Conservation (phyloP, 2,113 vertebrate genomes). For the Misgurnus mizolepis region DNA sequence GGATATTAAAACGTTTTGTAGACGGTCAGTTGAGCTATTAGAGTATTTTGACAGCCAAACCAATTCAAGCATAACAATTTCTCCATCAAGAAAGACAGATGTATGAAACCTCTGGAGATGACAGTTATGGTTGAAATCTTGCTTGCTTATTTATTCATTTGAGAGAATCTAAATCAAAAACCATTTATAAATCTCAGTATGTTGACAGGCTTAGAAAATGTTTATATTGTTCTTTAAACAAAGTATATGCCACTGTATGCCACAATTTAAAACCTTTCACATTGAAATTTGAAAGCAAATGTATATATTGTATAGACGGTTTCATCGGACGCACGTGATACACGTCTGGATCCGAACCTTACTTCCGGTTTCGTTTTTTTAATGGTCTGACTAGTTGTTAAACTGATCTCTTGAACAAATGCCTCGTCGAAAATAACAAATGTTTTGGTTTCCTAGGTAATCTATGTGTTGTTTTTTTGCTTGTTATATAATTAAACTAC, state of each 20-base stretch:
- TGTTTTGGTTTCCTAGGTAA: too few relatives aligned
- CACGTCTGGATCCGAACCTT: too few relatives aligned
- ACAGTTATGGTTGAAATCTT: neutral
- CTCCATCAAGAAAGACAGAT: neutral
- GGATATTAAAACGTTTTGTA: neutral
- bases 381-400: too few relatives aligned
- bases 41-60: neutral
- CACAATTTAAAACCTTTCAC: neutral
- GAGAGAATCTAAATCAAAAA: neutral
- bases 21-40: neutral
- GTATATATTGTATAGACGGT: too few relatives aligned
- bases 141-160: neutral
- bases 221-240: neutral
- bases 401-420: too few relatives aligned
- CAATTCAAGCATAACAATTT: neutral
- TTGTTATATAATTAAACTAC: too few relatives aligned
- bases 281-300: neutral
- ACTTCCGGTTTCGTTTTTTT: too few relatives aligned
- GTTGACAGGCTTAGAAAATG: neutral
- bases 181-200: neutral
- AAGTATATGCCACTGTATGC: neutral
- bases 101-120: neutral
- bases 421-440: too few relatives aligned
- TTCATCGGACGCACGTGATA: too few relatives aligned
- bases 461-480: too few relatives aligned